Evolutionary conservation across 2,113 vertebrate species (phyloP).

Genomic region (Nestor notabilis): DNA sequence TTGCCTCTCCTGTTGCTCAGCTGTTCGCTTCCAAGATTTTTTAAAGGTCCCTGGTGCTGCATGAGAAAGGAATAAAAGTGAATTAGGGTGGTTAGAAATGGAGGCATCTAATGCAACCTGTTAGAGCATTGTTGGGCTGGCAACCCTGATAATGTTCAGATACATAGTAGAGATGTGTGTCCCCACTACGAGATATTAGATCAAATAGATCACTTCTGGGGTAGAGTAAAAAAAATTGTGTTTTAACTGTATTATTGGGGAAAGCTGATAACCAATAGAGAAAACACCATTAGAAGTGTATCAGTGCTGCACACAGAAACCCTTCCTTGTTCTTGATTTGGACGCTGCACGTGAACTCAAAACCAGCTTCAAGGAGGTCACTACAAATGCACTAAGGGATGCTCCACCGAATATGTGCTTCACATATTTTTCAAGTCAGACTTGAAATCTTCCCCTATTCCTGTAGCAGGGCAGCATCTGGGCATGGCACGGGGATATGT

Average conservation of each 20-base stretch:
- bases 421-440: neutral
- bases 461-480: neutral
- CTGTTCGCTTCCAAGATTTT: neutral
- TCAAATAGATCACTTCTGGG: neutral
- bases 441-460: fast-evolving
- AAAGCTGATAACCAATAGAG: neutral
- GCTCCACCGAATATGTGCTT: neutral
- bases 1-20: neutral
- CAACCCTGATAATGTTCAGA: neutral
- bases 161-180: fast-evolving
- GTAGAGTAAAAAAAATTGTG: neutral
- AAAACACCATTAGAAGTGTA: neutral
- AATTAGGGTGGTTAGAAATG: neutral
- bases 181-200: neutral
- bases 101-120: neutral
- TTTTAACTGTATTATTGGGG: neutral
- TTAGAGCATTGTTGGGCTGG: fast-evolving
- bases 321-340: neutral
- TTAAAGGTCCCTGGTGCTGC: neutral
- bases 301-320: neutral
- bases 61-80: neutral
- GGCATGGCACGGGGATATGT: neutral
- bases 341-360: neutral
- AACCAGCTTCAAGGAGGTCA: neutral
- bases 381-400: neutral